Conservation (phyloP, 2,888 invertebrate species). For the Rotaria magnacalcarata region DNA sequence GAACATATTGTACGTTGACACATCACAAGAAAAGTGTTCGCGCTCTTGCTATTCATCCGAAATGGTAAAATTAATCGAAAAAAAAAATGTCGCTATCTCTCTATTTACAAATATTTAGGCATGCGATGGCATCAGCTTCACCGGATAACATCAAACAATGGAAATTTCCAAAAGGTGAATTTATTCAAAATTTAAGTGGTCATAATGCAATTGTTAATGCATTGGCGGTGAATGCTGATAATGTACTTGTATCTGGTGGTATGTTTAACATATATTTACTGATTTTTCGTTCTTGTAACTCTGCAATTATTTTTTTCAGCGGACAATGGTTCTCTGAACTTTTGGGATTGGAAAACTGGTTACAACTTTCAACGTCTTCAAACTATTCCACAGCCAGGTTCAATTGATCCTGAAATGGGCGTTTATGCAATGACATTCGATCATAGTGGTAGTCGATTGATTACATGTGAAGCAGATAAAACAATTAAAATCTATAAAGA, state of each 20-base stretch:
- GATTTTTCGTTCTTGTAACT: background rate
- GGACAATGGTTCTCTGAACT: slow-evolving; percentile 91
- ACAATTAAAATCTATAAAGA: slow-evolving; percentile 97
- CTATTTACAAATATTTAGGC: slow-evolving; percentile 58
- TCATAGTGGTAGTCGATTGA: slow-evolving; percentile 83
- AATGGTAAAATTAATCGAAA: slow-evolving; percentile 61
- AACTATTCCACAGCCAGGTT: slow-evolving; percentile 92
- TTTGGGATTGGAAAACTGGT: slow-evolving; percentile 98
- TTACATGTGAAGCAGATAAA: slow-evolving; percentile 96
- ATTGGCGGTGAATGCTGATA: slow-evolving; percentile 85
- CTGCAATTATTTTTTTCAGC: slow-evolving; percentile 56
- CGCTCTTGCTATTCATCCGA: slow-evolving; percentile 64
- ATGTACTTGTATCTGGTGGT: slow-evolving; percentile 84
- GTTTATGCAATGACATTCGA: slow-evolving; percentile 93
- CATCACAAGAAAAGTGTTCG: slow-evolving; percentile 89
- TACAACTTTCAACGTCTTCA: slow-evolving; percentile 84
- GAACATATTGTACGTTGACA: slow-evolving; percentile 81
- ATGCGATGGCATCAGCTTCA: slow-evolving; percentile 94
- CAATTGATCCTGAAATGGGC: slow-evolving; percentile 97
- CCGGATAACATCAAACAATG: slow-evolving; percentile 98
- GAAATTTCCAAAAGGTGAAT: slow-evolving; percentile 94
- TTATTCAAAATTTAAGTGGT: slow-evolving; percentile 89
- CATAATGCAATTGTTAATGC: slow-evolving; percentile 97
- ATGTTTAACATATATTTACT: background rate
- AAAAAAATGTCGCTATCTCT: background rate